Evolutionary conservation across 2,888 invertebrate genomes (phyloP), one percentile per base, ranked within the genome.

Genomic region (Andricus quercusramuli): DNA sequence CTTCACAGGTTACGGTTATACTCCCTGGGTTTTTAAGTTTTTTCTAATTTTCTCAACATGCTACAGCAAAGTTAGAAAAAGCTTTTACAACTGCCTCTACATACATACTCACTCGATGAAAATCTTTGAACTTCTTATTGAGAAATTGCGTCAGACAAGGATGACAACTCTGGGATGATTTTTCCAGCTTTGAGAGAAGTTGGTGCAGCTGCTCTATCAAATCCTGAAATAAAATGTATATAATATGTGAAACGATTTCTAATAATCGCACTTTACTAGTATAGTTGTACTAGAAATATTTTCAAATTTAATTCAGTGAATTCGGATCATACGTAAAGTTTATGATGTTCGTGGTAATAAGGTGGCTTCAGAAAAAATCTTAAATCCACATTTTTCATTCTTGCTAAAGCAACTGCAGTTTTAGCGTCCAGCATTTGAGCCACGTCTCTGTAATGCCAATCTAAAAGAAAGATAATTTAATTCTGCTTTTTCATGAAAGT

Each of bases 371-470:
- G 92, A 90, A 98, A 97, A 91, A 97, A 96, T 78, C 96, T 94
- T 20, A 94, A 92, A 92, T 97, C 96, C 3, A 95, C 95, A 64
- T 95, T 95, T 62, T 93, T 92, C 3, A 95, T 95, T 85, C 97
- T 94, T 0, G 98, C 97, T 77, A 98, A 93, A 3, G 96, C 95
- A 1, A 97, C 95, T 3, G 97, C 96, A 0, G 97, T 97, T 85
- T 95, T 94, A 68, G 95, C 94, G 93, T 97, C 96, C 86, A 97
- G 94, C 84, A 96, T 96, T 93, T 97, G 97, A 8, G 98, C 97
- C 82, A 98, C 94, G 88, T 96, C 95, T 78, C 94, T 93, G 89
- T 95, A 97, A 87, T 97, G 93, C 88, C 93, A 93, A 85, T 94
- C 94, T 95, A 81, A 82, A 83, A 44, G 1, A 22, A 79, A 70